Base-by-base conservation (phyloP, 2,888 invertebrate species). In the Phyllotreta striolata region DNA sequence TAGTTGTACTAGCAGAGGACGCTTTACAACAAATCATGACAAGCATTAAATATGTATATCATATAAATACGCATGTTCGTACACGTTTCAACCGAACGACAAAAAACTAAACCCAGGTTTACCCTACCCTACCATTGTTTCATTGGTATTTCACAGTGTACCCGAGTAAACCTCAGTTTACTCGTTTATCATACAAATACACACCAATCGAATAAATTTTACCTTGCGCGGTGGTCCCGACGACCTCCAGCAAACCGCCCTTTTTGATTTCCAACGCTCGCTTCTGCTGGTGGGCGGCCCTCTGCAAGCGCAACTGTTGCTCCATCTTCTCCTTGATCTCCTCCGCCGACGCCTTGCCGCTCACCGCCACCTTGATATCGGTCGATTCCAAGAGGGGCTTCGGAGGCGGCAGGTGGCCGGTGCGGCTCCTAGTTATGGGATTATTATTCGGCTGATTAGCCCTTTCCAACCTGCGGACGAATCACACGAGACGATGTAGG, bases 301-400 rank as follows among this genome's bases (percentile, higher is more conserved):
- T 83, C 78, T 96, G 96, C 74, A 94, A 85, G 62, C 93, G 89
- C 69, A 96, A 82, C 77, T 96, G 94, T 70, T 93, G 93, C 76
- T 96, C 96, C 90, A 95, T 90, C 80, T 94, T 94, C 73, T 95
- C 95, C 80, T 92, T 93, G 66, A 91, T 88, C 76, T 93, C 93
- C 70, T 90, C 87, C 0, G 90, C 86, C 35, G 87, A 87, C 0
- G 88, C 85, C 74, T 88, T 87, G 70, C 82, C 86, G 74, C 80
- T 85, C 7, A 85, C 83, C 4, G 83, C 70, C 82, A 70, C 75
- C 81, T 72, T 64, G 76, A 77, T 34, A 52, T 62, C 68, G 2
- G 62, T 44, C 6, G 83, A 81, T 8, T 81, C 79, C 35, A 81
- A 76, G 70, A 72, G 76, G 69, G 72, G 79, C 70, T 84, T 85